These are phyloP conservation scores for Drosophila suboccidentalis DNA, from an alignment of 2,888 invertebrate species.

Conservation along the genomic window DNA sequence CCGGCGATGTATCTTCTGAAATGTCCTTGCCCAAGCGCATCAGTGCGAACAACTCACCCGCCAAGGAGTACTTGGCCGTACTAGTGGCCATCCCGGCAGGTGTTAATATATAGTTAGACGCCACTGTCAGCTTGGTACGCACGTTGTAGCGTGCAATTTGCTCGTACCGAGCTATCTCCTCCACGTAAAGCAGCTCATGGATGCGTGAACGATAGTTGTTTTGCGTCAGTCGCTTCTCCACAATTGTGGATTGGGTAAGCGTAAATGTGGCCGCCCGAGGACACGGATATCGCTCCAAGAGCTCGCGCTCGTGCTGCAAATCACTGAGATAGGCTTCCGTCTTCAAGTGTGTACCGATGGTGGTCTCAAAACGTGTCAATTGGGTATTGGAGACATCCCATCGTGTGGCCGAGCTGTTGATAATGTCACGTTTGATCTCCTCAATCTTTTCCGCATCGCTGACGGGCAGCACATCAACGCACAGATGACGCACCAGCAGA, in stretches of 20 bases:
- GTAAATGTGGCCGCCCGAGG: conserved; percentile 89
- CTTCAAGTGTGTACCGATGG: conserved; percentile 86
- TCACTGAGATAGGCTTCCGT: conserved; percentile 85
- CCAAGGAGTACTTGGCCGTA: conserved; percentile 91
- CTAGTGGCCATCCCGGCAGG: conserved; percentile 89
- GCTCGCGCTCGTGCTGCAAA: conserved; percentile 87
- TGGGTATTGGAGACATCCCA: conserved; percentile 88
- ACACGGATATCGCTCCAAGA: conserved; percentile 88
- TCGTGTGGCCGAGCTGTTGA: conserved; percentile 88
- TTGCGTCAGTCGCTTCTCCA: conserved; percentile 88
- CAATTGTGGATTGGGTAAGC: conserved; percentile 89
- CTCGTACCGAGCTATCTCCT: conserved; percentile 91
- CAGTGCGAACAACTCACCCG: conserved; percentile 91
- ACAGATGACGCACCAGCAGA: conserved; percentile 89
- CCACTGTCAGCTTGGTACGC: conserved; percentile 88
- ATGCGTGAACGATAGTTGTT: conserved; percentile 91
- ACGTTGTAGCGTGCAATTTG: conserved; percentile 90
- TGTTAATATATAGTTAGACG: conserved; percentile 89
- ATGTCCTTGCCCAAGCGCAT: conserved; percentile 90
- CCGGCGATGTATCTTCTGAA: conserved; percentile 93
- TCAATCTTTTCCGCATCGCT: conserved; percentile 89
- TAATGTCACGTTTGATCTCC: conserved; percentile 88
- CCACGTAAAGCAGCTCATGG: conserved; percentile 91
- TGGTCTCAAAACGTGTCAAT: conserved; percentile 87
- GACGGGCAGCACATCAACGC: conserved; percentile 91